These are phyloP conservation scores for Siniperca obscura DNA, from an alignment of 2,797 vertebrate genomes.

Conservation along the genomic window DNA sequence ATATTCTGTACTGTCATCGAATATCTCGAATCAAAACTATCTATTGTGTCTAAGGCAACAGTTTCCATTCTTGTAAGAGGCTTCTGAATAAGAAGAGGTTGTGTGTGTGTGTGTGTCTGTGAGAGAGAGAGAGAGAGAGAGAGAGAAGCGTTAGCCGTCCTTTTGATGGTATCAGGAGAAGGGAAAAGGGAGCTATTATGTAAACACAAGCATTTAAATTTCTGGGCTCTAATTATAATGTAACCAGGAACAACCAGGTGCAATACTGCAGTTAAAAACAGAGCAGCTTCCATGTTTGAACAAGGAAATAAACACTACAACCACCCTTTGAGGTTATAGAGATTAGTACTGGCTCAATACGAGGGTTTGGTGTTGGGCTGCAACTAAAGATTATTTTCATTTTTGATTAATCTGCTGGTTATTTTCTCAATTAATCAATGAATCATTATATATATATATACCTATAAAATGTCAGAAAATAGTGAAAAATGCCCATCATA, in stretches of 20 bases:
- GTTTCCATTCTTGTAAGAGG: background rate
- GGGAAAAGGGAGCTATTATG: background rate
- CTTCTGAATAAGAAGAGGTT: background rate
- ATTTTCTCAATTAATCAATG: background rate
- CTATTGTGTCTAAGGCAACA: background rate
- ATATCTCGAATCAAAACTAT: background rate
- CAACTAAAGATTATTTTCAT: background rate
- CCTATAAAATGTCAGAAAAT: background rate
- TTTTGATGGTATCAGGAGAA: background rate
- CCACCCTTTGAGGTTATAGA: background rate
- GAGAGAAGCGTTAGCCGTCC: background rate
- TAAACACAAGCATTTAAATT: constrained; percentile 14
- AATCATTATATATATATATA: background rate
- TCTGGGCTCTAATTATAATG: background rate
- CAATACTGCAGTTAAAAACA: background rate
- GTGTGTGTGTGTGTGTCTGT: background rate
- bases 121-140: background rate
- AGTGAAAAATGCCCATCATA: background rate
- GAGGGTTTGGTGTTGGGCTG: background rate
- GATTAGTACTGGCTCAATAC: background rate
- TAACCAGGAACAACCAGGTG: background rate
- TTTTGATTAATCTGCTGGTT: background rate
- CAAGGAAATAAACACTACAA: background rate
- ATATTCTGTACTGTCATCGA: background rate
- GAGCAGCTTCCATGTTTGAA: constrained; percentile 6